phyloP scores from a whole-genome alignment of 2,113 vertebrate genomes.

The Salvelinus alpinus region DNA sequence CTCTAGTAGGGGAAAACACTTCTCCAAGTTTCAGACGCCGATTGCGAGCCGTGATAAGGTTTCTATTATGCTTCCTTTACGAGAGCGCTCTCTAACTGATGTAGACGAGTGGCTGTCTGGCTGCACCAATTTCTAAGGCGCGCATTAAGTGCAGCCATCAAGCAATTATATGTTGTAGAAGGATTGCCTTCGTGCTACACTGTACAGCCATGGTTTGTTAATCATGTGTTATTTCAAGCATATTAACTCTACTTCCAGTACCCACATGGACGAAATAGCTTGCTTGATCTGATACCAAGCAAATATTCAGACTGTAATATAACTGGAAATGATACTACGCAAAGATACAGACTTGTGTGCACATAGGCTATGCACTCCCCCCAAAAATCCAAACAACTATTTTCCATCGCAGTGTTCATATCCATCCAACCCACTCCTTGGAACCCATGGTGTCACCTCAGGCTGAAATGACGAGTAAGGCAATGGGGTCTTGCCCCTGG shows the following conservation, averaged over 20 bases:
- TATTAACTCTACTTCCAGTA: slow-evolving; percentile 52
- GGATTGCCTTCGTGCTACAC: slow-evolving; percentile 39
- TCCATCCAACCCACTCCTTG: background rate
- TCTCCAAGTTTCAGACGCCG: slow-evolving; percentile 35
- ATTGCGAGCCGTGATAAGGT: slow-evolving; percentile 55
- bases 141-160: slow-evolving; percentile 51
- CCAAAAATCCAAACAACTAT: too few species aligned
- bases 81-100: slow-evolving; percentile 58
- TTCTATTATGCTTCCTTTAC: slow-evolving; percentile 40
- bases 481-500: slow-evolving; percentile 31
- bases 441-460: slow-evolving; percentile 13
- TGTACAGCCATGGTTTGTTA: slow-evolving; percentile 46
- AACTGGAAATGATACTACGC: background rate
- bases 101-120: slow-evolving; percentile 67
- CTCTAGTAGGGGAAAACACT: slow-evolving; percentile 39
- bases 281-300: slow-evolving; percentile 8
- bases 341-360: slow-evolving; percentile 21
- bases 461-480: slow-evolving; percentile 50
- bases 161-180: slow-evolving; percentile 35
- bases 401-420: too few species aligned
- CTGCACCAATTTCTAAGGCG: slow-evolving; percentile 51
- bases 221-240: slow-evolving; percentile 35
- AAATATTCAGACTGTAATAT: background rate
- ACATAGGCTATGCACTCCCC: too few species aligned
- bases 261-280: slow-evolving; percentile 44